Conservation (phyloP, 2,113 vertebrate species). For the Notarius quadriscutis region DNA sequence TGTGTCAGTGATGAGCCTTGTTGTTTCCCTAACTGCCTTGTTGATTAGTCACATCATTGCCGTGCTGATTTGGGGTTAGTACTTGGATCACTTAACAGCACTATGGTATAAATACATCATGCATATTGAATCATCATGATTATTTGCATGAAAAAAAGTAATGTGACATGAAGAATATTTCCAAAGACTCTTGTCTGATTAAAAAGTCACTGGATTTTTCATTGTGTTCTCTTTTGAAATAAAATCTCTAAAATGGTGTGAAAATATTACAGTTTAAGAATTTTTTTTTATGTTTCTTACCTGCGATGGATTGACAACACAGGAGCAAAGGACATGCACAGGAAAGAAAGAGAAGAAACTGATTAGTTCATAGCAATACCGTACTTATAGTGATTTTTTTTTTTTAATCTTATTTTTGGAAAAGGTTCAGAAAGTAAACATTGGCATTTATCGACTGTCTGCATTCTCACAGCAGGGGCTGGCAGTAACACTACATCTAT, state of each 20-base stretch:
- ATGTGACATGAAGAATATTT: neutral
- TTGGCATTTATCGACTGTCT: conserved; percentile 38
- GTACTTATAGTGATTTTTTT: neutral
- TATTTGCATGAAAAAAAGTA: neutral
- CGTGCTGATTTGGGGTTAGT: neutral
- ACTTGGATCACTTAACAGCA: neutral
- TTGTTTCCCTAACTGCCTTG: neutral
- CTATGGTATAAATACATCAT: neutral
- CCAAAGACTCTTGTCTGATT: neutral
- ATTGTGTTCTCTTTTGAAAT: neutral
- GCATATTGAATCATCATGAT: neutral
- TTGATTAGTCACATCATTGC: neutral
- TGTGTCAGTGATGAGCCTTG: neutral
- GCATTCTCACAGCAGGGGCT: conserved; percentile 41
- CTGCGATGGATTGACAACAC: conserved; percentile 20
- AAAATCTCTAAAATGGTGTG: neutral
- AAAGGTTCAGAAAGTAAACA: conserved; percentile 43
- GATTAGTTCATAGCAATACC: conserved; percentile 20
- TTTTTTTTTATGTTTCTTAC: conserved; percentile 31
- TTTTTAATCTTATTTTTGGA: conserved; percentile 34
- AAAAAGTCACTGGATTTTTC: neutral
- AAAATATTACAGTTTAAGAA: neutral
- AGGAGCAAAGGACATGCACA: conserved; percentile 11
- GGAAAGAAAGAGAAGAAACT: conserved; percentile 30
- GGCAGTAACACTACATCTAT: conserved; percentile 38